Conservation (phyloP, 2,797 vertebrate genomes). For the Acanthiza pusilla region DNA sequence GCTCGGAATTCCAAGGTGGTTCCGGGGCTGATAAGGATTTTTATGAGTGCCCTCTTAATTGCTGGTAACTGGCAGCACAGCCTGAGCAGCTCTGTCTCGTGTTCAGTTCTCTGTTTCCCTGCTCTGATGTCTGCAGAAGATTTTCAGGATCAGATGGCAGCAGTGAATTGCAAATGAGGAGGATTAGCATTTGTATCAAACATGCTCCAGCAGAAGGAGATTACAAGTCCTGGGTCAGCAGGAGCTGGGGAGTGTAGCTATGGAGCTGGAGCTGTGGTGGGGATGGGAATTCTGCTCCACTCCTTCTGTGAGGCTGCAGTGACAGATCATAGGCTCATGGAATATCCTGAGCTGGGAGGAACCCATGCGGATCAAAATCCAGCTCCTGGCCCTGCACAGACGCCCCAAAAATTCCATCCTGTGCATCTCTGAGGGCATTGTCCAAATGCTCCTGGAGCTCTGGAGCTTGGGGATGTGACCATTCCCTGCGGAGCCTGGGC, state of each 20-base stretch:
- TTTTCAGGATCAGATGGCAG: constrained; percentile 17
- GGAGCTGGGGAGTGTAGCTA: not conserved
- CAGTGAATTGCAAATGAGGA: not conserved
- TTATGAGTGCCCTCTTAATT: not conserved
- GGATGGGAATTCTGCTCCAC: not conserved
- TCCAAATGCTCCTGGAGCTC: not conserved
- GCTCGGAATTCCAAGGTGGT: not conserved
- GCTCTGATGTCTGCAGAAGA: not conserved
- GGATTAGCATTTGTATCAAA: not conserved
- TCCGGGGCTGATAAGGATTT: not conserved
- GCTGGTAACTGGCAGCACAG: not conserved
- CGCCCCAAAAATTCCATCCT: not conserved
- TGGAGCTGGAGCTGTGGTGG: not conserved
- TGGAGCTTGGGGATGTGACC: fast-evolving
- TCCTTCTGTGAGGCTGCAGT: not conserved
- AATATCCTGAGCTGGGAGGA: not conserved
- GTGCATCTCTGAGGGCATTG: not conserved
- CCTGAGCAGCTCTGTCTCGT: not conserved
- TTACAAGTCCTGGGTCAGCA: not conserved
- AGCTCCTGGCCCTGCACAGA: not conserved
- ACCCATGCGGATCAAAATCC: not conserved
- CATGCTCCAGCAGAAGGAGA: not conserved
- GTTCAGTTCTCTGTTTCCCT: not conserved
- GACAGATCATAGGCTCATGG: not conserved
- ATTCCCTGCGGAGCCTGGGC: not conserved